Base-by-base conservation (phyloP, 2,797 vertebrate genomes). In the Lycodopsis pacificus region DNA sequence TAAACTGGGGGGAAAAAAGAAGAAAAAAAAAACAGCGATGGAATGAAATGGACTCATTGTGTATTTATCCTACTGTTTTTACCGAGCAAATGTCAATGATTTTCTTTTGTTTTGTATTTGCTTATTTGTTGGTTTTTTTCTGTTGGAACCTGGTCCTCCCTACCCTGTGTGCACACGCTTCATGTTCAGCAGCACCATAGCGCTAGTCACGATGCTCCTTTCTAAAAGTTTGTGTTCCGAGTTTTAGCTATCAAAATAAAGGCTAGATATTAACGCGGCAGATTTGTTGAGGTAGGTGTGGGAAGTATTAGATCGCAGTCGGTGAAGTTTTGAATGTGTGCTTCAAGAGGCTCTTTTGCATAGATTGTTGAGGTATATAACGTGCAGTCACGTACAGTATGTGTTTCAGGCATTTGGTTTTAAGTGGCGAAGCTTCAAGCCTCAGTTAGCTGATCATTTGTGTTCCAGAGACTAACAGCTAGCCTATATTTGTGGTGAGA, bases 11-110 rank as follows among this genome's bases (percentile, higher is more conserved):
- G 80, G 71, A 42, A 32, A 73, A 42, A 27, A 72, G 58, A 44
- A 71, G 40, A 68, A 17, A 86, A 77, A 77, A 78, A 65, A 62
- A 63, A 57, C 56, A 79, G 79, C 76, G 88, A 93, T 85, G 79
- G 88, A 93, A 91, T 71, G 86, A 91, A 89, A 94, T 86, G 93
- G 94, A 96, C 94, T 93, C 85, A 89, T 88, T 94, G 90, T 95
- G 93, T 96, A 96, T 96, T 96, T 96, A 95, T 95, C 95, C 95
- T 95, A 90, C 94, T 95, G 95, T 96, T 96, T 96, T 94, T 96
- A 96, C 94, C 93, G 80, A 94, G 89, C 90, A 94, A 95, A 91
- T 94, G 95, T 95, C 91, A 87, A 87, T 82, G 79, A 75, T 68
- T 89, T 84, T 69, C 27, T 75, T 87, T 71, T 75, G 69, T 93